Evolutionary conservation across 2,797 vertebrate genomes (phyloP).

Genomic region (Varecia variegata): DNA sequence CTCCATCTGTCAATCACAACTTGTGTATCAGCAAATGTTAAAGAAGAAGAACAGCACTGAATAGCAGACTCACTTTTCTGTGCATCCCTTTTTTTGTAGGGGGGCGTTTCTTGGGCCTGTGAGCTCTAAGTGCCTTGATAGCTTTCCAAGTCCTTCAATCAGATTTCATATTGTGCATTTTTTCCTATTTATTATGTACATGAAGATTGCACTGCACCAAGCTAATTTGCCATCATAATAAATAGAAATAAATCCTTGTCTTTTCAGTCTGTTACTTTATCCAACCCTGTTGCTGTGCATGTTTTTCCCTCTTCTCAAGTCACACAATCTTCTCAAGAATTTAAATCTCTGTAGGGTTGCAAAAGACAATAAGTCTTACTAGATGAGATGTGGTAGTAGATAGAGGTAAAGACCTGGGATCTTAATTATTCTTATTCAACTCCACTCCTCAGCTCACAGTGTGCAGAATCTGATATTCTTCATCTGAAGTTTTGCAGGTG

Average conservation of each 20-base stretch:
- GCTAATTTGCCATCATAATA: not conserved
- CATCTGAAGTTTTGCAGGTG: not conserved
- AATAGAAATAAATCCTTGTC: not conserved
- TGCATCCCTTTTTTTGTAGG: not conserved
- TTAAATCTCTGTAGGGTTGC: not conserved
- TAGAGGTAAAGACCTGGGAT: not conserved
- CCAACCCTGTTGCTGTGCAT: not conserved
- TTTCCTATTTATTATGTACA: not conserved
- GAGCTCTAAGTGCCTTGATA: not conserved
- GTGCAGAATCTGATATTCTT: not conserved
- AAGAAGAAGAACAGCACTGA: not conserved
- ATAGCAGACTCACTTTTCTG: not conserved
- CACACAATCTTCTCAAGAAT: not conserved
- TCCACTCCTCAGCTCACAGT: not conserved
- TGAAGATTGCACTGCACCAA: not conserved
- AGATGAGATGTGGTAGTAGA: not conserved
- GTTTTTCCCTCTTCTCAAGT: not conserved
- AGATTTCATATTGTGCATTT: not conserved
- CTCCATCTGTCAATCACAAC: not conserved
- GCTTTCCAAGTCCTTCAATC: not conserved
- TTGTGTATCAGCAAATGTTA: not conserved
- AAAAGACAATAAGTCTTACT: not conserved
- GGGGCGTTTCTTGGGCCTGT: rapidly evolving
- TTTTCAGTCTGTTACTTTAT: not conserved
- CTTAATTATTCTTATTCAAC: not conserved